Evolutionary conservation across 1,140 invertebrate species (phyloP), one percentile per base, ranked within the genome.

Genomic region (Drosophila murphyi): DNA sequence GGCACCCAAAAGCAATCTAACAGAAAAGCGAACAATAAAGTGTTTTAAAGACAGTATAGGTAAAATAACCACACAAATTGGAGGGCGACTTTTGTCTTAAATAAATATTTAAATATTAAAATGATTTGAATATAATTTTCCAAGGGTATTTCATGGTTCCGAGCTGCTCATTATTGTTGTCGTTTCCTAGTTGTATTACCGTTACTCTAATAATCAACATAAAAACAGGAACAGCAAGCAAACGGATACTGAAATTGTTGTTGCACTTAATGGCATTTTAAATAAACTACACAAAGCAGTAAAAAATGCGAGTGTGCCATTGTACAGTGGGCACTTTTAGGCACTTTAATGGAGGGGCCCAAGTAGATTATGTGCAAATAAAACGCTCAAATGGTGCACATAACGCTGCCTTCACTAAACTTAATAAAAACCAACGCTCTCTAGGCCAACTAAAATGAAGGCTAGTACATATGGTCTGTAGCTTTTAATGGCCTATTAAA

Each of bases 191-290:
- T 48, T 51, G 61, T 60, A 65, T 55, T 47, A 59, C 67, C 67
- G 52, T 48, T 59, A 37, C 68, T 50, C 77, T 70, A 80, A 86
- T 81, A 85, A 81, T 78, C 82, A 72, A 80, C 64, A 72, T 63
- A 72, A 83, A 63, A 65, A 68, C 59, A 78, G 61, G 37, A 63
- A 76, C 39, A 65, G 48, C 59, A 60, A 61, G 10, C 56, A 64
- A 78, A 68, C 65, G 63, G 50, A 67, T 69, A 62, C 72, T 64
- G 72, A 87, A 87, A 87, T 82, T 88, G 79, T 82, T 86, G 3
- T 88, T 71, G 72, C 80, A 56, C 82, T 80, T 83, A 83, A 87
- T 87, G 73, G 76, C 80, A 83, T 88, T 87, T 87, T 89, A 87
- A 87, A 87, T 88, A 87, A 88, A 88, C 83, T 86, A 87, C 82